A percentile compares a stretch with the other conserved stretches of the same genome.
These are phyloP conservation scores for Synanthedon formicaeformis DNA, from an alignment of 2,888 invertebrate genomes.

Conservation along the genomic window DNA sequence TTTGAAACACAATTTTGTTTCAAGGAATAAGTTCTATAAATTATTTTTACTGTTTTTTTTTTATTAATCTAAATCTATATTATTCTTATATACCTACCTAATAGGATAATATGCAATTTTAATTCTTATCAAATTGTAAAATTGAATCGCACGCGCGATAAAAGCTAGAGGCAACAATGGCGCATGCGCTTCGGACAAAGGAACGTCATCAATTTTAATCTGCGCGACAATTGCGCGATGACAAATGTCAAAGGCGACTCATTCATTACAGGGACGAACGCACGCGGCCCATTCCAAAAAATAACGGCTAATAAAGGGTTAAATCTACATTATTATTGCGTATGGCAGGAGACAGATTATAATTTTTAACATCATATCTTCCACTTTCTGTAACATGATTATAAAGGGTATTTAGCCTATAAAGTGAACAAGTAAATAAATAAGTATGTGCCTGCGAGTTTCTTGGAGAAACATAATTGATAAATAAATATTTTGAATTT, in stretches of 20 bases:
- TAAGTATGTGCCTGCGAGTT: no score
- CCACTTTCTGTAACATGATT: no score
- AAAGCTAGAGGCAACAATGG: conserved; percentile 33
- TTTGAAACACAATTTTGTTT: no score
- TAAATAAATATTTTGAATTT: no score
- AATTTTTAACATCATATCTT: conserved; percentile 13
- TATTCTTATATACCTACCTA: not conserved
- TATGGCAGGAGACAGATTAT: conserved; percentile 37
- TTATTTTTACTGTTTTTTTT: no score
- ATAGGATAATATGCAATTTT: conserved; percentile 2
- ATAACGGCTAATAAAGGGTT: conserved; percentile 63
- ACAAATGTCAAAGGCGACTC: conserved; percentile 66
- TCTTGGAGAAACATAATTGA: no score
- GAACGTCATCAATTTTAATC: conserved; percentile 70
- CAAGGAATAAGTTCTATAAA: no score
- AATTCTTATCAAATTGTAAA: conserved; percentile 25
- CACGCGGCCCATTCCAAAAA: conserved; percentile 46
- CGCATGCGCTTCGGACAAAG: conserved; percentile 48
- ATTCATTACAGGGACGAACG: conserved; percentile 57
- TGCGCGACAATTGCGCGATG: conserved; percentile 67
- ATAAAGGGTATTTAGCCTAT: no score
- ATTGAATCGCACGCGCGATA: conserved; percentile 34
- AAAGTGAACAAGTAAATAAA: no score
- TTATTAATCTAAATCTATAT: no score
- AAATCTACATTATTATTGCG: conserved; percentile 41